Evolutionary conservation across 2,888 invertebrate species (phyloP).

Genomic region (Drosophila basisetae): DNA sequence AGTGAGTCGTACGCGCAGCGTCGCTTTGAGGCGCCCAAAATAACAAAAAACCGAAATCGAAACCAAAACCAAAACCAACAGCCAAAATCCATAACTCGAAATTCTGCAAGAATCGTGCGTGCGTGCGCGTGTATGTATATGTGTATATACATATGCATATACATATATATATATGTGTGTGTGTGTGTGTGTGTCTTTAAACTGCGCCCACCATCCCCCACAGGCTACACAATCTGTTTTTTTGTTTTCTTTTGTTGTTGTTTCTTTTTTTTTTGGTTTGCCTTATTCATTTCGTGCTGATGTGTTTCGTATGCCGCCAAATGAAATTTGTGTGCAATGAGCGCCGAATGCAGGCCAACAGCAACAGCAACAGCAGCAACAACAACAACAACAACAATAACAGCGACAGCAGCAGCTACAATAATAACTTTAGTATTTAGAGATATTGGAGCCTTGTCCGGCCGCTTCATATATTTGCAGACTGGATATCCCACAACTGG

Average conservation of each 20-base stretch:
- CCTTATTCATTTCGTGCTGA: constrained; percentile 22
- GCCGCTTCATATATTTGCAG: constrained; percentile 56
- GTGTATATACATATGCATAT: neutral
- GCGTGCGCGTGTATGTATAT: constrained; percentile 6
- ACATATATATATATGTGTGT: neutral
- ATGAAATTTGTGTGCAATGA: constrained; percentile 71
- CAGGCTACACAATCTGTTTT: constrained; percentile 12
- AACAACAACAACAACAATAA: constrained; percentile 33
- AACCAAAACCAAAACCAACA: constrained; percentile 17
- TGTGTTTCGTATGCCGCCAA: constrained; percentile 39
- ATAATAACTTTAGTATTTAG: constrained; percentile 26
- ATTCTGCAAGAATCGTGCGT: constrained; percentile 29
- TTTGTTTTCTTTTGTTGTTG: constrained; percentile 10
- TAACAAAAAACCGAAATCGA: constrained; percentile 6
- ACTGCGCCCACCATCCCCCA: constrained; percentile 5
- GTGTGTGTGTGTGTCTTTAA: constrained; percentile 3
- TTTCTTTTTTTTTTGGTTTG: constrained; percentile 10
- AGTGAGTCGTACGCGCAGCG: constrained; percentile 82
- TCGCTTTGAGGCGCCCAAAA: constrained; percentile 43
- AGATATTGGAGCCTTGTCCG: constrained; percentile 40
- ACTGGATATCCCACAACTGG: constrained; percentile 47
- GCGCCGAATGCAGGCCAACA: constrained; percentile 72
- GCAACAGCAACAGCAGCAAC: constrained; percentile 39
- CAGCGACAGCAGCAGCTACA: constrained; percentile 1
- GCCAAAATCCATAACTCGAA: constrained; percentile 15